A percentile compares a stretch with the other conserved stretches of the same genome.
Conservation (phyloP, 2,888 invertebrate genomes). For the Scaptomyza tumidula region DNA sequence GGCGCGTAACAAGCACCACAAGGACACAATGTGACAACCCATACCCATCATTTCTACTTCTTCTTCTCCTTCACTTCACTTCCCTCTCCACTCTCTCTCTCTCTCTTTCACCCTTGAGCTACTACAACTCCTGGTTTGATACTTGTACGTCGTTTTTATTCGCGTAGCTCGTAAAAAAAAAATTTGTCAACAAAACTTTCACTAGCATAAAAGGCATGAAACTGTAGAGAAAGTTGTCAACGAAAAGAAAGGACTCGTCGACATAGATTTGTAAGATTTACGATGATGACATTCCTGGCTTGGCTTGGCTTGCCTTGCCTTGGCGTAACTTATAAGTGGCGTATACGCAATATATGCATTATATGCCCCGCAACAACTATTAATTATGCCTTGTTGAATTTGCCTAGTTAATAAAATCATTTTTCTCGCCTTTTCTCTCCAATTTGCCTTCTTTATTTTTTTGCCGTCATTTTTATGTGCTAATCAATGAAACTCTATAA, state of each 20-base stretch:
- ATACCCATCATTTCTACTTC: neutral
- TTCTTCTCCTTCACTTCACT: neutral
- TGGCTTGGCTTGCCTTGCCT: slow-evolving; percentile 1
- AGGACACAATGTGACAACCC: slow-evolving; percentile 44
- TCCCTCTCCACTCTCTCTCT: neutral
- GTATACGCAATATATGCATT: slow-evolving; percentile 62
- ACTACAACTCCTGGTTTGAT: slow-evolving; percentile 28
- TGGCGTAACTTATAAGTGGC: slow-evolving; percentile 63
- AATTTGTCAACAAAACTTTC: slow-evolving; percentile 67
- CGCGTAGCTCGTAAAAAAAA: slow-evolving; percentile 58
- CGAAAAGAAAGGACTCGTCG: slow-evolving; percentile 1
- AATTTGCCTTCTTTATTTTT: slow-evolving; percentile 32
- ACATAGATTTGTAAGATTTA: slow-evolving; percentile 44
- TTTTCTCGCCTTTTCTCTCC: slow-evolving; percentile 7
- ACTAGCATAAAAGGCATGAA: slow-evolving; percentile 9
- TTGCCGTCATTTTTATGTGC: slow-evolving; percentile 51
- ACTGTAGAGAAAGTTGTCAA: slow-evolving; percentile 3
- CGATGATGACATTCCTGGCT: slow-evolving; percentile 33
- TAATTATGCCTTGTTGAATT: slow-evolving; percentile 55
- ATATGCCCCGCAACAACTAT: no score
- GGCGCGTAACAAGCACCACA: slow-evolving; percentile 63
- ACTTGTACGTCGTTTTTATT: slow-evolving; percentile 7
- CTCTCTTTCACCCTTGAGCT: no score
- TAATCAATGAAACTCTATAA: slow-evolving; percentile 50
- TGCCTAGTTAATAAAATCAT: slow-evolving; percentile 58